Percentiles rank a stretch among this genome's conserved stretches.
phyloP scores from a whole-genome alignment of 2,113 vertebrate species.

The Saccopteryx bilineata region DNA sequence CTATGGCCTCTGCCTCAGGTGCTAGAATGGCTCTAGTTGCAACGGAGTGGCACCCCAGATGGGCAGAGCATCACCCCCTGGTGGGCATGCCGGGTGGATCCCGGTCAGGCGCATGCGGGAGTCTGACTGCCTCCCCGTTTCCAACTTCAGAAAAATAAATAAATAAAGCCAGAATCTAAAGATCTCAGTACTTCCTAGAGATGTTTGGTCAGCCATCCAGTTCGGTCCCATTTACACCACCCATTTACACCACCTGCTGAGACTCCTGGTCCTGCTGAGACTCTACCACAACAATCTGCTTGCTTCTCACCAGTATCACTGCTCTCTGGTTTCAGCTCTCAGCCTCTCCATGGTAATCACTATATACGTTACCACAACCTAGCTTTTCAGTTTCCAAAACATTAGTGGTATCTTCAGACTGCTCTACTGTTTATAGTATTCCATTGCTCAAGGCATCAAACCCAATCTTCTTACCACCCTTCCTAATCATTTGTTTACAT shows the following conservation, averaged over 20 bases:
- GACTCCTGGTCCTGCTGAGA: neutral
- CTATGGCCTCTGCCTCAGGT: too few species aligned
- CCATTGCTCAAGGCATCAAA: neutral
- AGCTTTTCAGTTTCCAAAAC: conserved; percentile 19
- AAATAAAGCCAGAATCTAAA: neutral
- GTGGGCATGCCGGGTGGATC: too few species aligned
- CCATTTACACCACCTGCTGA: rapidly evolving
- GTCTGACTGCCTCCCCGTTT: too few species aligned
- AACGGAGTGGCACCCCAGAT: too few species aligned
- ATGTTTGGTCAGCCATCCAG: neutral
- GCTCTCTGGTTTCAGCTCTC: neutral
- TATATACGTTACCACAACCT: neutral
- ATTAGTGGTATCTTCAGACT: neutral
- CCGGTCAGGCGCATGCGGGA: too few species aligned
- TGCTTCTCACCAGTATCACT: neutral
- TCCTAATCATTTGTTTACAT: neutral
- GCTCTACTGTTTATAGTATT: neutral
- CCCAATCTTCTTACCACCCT: neutral
- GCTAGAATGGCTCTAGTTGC: too few species aligned
- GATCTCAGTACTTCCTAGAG: neutral
- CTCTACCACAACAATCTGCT: neutral
- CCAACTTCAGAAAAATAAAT: too few species aligned
- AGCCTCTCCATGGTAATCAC: neutral
- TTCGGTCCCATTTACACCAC: rapidly evolving
- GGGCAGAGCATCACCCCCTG: too few species aligned